phyloP scores from a whole-genome alignment of 2,113 vertebrate species.

The Girardinichthys multiradiatus region DNA sequence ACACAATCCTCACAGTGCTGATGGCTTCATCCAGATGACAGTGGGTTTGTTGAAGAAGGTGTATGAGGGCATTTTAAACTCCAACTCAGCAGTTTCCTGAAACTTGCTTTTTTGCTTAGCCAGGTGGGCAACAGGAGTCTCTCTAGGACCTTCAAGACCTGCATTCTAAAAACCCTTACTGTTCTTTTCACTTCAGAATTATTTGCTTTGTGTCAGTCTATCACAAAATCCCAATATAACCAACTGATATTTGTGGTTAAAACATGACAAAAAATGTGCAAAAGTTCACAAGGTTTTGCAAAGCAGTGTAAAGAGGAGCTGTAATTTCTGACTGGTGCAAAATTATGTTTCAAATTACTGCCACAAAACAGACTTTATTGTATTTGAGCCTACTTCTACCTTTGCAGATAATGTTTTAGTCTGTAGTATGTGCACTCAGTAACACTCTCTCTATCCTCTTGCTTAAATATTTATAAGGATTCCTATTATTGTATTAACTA shows the following conservation, averaged over 20 bases:
- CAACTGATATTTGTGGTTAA: background rate
- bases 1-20: no score
- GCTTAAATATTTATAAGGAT: constrained; percentile 95
- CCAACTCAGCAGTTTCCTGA: no score
- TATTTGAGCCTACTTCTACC: constrained; percentile 1
- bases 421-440: constrained; percentile 25
- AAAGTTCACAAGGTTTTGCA: background rate
- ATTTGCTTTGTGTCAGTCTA: background rate
- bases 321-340: background rate
- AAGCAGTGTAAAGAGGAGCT: background rate
- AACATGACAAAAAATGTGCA: background rate
- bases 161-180: no score
- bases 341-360: background rate
- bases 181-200: background rate
- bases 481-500: constrained; percentile 98
- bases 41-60: no score
- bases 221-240: background rate
- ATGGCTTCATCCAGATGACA: no score
- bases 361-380: background rate
- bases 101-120: no score
- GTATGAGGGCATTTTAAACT: no score
- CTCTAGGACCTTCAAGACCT: no score
- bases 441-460: constrained; percentile 60
- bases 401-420: constrained; percentile 18
- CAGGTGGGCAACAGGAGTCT: no score